A percentile compares a stretch with the other conserved stretches of the same genome.
Evolutionary conservation across 2,888 invertebrate genomes (phyloP).

Genomic region (Lasioglossum malachurum): DNA sequence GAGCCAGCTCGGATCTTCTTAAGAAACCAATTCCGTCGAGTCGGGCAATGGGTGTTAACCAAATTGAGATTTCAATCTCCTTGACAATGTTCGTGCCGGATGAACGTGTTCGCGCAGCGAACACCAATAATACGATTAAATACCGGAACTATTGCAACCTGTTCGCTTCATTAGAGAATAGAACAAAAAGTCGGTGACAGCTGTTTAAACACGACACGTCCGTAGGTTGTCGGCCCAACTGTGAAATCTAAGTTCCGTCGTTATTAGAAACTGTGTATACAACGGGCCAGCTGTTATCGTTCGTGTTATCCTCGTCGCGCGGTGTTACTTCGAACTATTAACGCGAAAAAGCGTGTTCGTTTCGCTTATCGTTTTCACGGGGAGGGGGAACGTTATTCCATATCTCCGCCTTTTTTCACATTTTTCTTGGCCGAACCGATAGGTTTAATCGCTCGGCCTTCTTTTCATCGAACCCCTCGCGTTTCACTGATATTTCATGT

Average conservation of each 20-base stretch:
- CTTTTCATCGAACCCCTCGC: not conserved
- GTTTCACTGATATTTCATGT: not conserved
- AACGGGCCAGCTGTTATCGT: slow-evolving; percentile 36
- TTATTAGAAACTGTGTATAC: slow-evolving; percentile 36
- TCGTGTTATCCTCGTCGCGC: slow-evolving; percentile 31
- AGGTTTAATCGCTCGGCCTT: not conserved
- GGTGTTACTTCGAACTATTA: slow-evolving; percentile 16
- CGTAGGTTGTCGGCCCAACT: slow-evolving; percentile 22
- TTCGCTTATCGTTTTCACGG: slow-evolving; percentile 3
- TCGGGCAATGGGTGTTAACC: not conserved
- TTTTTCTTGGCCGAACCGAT: not conserved
- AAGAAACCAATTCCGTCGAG: not conserved
- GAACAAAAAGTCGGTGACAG: slow-evolving; percentile 61
- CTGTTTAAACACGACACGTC: slow-evolving; percentile 63
- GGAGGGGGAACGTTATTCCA: not conserved
- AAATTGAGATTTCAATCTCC: not conserved
- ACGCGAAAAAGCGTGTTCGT: slow-evolving; percentile 1
- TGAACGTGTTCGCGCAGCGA: slow-evolving; percentile 20
- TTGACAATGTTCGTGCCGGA: slow-evolving; percentile 6
- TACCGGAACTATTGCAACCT: slow-evolving; percentile 26
- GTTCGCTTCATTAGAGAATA: slow-evolving; percentile 46
- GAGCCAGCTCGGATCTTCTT: not conserved
- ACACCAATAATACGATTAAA: slow-evolving; percentile 54
- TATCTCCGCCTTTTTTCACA: not conserved
- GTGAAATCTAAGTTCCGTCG: slow-evolving; percentile 40